A percentile compares a stretch with the other conserved stretches of the same genome.
Evolutionary conservation across 1,140 invertebrate species (phyloP).

Genomic region (Rhopalosiphum maidis): DNA sequence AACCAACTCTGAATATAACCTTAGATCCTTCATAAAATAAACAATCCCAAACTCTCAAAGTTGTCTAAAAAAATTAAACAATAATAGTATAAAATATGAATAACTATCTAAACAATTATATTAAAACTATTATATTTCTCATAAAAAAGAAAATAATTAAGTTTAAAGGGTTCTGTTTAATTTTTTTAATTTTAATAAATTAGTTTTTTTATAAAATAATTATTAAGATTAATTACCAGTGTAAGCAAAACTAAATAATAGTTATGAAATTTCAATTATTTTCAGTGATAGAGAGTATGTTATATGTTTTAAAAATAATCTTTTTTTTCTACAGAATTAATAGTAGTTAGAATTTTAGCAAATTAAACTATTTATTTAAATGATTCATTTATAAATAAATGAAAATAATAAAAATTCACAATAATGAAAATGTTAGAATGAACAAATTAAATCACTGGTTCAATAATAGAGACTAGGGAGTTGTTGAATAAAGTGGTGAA

Average conservation of each 20-base stretch:
- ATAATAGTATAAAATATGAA: neutral
- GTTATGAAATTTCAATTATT: too few relatives aligned
- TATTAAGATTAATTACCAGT: too few relatives aligned
- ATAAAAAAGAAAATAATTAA: neutral
- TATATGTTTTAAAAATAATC: too few relatives aligned
- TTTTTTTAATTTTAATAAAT: too few relatives aligned
- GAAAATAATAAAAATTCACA: neutral
- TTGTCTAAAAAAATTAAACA: conserved; percentile 69
- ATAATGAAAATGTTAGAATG: too few relatives aligned
- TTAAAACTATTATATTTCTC: neutral
- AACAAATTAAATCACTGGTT: too few relatives aligned
- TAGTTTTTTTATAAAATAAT: too few relatives aligned
- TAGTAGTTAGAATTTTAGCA: neutral
- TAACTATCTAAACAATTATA: neutral
- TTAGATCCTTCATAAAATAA: conserved; percentile 93
- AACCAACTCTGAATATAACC: conserved; percentile 82
- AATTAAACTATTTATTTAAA: neutral
- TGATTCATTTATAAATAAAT: too few relatives aligned
- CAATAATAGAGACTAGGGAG: too few relatives aligned
- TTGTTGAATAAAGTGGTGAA: neutral
- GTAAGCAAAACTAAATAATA: too few relatives aligned
- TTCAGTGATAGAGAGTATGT: too few relatives aligned
- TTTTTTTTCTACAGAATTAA: neutral
- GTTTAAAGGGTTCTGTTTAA: neutral
- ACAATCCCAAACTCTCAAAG: conserved; percentile 92